Base-by-base conservation (phyloP, 2,888 invertebrate genomes). In the Thymelicus sylvestris region DNA sequence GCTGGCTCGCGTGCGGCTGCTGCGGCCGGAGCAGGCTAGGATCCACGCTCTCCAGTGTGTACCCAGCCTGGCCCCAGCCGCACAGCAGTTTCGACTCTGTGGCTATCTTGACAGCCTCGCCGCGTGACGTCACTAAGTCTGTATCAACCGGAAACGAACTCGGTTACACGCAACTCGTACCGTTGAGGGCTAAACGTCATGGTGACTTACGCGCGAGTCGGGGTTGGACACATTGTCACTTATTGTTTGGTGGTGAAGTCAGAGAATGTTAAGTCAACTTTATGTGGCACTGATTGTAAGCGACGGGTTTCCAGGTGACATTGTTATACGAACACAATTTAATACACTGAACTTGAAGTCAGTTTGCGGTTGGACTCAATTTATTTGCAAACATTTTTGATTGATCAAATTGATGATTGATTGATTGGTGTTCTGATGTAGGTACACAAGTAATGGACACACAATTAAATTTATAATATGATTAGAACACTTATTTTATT, bases 1-100 rank as follows among this genome's bases (percentile, higher is more conserved):
- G 96, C 89, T 98, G 98, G 94, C 97, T 98, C 72, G 95, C 91
- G 87, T 96, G 95, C 81, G 95, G 95, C 84, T 93, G 97, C 96
- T 86, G 94, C 96, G 80, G 95, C 97, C 85, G 97, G 97, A 85
- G 92, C 88, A 92, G 85, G 82, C 87, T 97, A 95, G 85, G 96
- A 96, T 95, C 97, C 97, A 94, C 96, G 95, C 86, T 97, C 97
- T 90, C 98, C 77, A 90, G 86, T 80, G 91, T 91, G 91, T 91
- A 91, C 85, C 88, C 86, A 79, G 83, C 85, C 83, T 88, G 90
- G 83, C 90, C 92, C 91, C 93, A 92, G 87, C 83, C 91, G 90
- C 92, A 91, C 88, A 91, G 82, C 85, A 92, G 79, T 81, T 92
- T 92, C 85, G 92, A 86, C 78, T 92, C 93, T 80, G 92, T 84